Conservation (phyloP, 1,140 invertebrate genomes). For the Rhopalosiphum padi region DNA sequence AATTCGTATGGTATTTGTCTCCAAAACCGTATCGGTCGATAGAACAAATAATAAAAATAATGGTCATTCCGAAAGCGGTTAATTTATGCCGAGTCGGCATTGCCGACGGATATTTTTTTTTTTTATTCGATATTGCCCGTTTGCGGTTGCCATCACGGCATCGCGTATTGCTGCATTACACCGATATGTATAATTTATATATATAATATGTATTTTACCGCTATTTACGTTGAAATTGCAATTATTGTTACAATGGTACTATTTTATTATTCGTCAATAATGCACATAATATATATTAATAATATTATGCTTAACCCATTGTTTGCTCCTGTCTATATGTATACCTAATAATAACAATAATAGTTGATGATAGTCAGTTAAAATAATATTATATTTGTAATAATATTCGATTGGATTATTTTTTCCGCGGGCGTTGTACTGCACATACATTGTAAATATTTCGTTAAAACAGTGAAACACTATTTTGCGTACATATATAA, state of each 20-base stretch:
- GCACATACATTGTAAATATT: background rate
- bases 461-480: background rate
- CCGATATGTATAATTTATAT: background rate
- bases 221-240: background rate
- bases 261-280: constrained; percentile 11
- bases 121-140: background rate
- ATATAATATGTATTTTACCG: background rate
- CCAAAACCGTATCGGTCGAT: background rate
- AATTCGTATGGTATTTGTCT: background rate
- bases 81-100: background rate
- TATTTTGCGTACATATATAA: background rate
- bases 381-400: background rate
- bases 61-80: background rate
- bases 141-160: background rate
- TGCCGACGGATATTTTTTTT: background rate
- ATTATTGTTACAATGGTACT: background rate
- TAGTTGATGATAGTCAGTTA: background rate
- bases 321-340: background rate
- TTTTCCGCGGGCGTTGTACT: background rate
- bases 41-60: constrained; percentile 14
- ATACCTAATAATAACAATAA: background rate
- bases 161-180: background rate
- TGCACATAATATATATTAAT: background rate
- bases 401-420: background rate
- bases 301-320: background rate